These are phyloP conservation scores for Paragorgia papillata DNA, from an alignment of 92 coral and sea anemone genomes.

Conservation along the genomic window DNA sequence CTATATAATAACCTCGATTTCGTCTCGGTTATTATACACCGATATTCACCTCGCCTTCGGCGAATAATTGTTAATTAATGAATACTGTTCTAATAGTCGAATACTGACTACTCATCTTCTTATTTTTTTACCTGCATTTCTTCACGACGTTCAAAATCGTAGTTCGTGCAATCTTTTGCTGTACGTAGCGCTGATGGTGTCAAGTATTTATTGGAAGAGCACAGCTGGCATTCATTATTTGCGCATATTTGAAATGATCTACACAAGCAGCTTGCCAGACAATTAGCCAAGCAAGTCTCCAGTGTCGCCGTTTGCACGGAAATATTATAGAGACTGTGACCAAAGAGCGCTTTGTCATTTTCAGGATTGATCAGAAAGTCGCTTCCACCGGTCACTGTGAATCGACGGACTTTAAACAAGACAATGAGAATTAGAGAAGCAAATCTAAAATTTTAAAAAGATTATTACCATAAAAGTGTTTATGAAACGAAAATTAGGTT, in stretches of 20 bases:
- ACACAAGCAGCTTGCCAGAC: conserved; percentile 7
- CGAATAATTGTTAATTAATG: too few relatives aligned
- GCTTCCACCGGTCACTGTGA: too few relatives aligned
- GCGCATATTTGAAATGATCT: conserved; percentile 13
- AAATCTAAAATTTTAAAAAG: too few relatives aligned
- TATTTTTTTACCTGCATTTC: background rate
- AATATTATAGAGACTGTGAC: background rate
- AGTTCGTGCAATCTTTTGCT: background rate
- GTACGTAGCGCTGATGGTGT: background rate
- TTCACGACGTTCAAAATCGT: background rate
- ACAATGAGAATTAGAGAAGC: too few relatives aligned
- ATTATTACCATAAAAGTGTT: too few relatives aligned
- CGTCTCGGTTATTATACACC: background rate
- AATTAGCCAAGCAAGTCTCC: background rate
- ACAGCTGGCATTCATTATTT: background rate
- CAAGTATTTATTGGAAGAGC: background rate
- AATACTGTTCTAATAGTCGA: too few relatives aligned
- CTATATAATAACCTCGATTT: too few relatives aligned
- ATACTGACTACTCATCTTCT: background rate
- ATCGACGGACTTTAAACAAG: too few relatives aligned
- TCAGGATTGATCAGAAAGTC: too few relatives aligned
- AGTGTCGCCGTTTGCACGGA: background rate
- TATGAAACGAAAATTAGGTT: too few relatives aligned
- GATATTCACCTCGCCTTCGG: too few relatives aligned
- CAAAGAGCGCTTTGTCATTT: background rate